phyloP scores from a whole-genome alignment of 2,797 vertebrate genomes.

The Ptychadena robeensis region DNA sequence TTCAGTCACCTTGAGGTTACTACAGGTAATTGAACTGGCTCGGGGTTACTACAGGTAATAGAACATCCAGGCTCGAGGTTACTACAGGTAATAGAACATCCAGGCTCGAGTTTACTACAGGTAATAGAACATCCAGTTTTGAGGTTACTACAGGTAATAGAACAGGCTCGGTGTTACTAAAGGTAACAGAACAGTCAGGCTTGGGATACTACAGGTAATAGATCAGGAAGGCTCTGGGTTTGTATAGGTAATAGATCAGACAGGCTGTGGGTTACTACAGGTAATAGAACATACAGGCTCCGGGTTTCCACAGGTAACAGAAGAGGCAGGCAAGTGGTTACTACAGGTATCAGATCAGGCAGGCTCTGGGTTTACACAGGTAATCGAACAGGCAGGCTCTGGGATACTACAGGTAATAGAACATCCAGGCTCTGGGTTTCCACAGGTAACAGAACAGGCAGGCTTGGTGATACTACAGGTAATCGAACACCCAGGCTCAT shows the following conservation, averaged over 20 bases:
- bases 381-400: not conserved
- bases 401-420: not conserved
- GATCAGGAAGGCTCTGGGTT: too few species aligned
- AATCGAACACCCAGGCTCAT: not conserved
- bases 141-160: too few species aligned
- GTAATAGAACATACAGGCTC: not conserved
- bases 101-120: too few species aligned
- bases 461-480: not conserved
- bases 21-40: too few species aligned
- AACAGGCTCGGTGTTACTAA: too few species aligned
- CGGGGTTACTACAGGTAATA: too few species aligned
- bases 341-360: not conserved
- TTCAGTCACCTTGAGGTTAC: too few species aligned
- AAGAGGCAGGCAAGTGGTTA: not conserved
- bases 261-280: not conserved
- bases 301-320: not conserved
- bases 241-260: too few species aligned
- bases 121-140: too few species aligned
- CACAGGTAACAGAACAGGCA: not conserved
- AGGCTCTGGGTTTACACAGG: not conserved
- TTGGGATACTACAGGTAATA: not conserved
- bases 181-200: too few species aligned
- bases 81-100: not conserved
- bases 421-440: not conserved
- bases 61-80: too few species aligned